Evolutionary conservation across 1,140 invertebrate species (phyloP).

Genomic region (Eciton burchellii): DNA sequence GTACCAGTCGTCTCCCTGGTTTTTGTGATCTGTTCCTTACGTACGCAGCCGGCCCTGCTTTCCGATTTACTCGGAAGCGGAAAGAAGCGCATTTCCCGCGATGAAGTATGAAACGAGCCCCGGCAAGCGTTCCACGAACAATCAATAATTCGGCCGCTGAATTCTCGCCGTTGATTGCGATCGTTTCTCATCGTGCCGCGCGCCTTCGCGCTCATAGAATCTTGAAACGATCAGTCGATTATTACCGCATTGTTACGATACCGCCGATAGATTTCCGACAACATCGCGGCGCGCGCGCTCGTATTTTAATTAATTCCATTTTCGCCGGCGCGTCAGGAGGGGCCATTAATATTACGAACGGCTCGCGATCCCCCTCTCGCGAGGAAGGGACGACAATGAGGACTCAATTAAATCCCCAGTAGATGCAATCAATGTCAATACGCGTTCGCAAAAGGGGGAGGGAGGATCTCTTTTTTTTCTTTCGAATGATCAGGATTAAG

Average conservation of each 20-base stretch:
- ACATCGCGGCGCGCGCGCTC: too few species aligned
- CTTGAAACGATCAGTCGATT: constrained; percentile 17
- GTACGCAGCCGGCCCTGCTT: background rate
- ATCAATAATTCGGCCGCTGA: constrained; percentile 36
- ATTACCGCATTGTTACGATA: constrained; percentile 20
- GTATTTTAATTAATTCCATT: background rate
- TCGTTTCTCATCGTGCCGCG: constrained; percentile 21
- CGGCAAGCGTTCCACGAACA: constrained; percentile 18
- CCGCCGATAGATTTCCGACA: constrained; percentile 17
- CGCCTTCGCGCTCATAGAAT: constrained; percentile 27
- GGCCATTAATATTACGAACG: background rate
- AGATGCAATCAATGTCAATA: background rate
- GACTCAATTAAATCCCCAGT: background rate
- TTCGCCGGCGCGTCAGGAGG: background rate
- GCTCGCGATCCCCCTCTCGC: background rate
- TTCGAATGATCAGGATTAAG: background rate
- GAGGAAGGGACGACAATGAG: background rate
- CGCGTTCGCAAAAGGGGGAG: background rate
- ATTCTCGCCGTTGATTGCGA: constrained; percentile 33
- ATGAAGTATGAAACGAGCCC: constrained; percentile 3
- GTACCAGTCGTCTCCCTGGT: background rate
- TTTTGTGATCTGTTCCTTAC: background rate
- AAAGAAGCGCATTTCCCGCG: constrained; percentile 3
- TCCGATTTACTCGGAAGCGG: background rate
- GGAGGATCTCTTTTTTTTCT: background rate